phyloP scores from a whole-genome alignment of 2,113 vertebrate genomes.

The Fregetta grallaria region DNA sequence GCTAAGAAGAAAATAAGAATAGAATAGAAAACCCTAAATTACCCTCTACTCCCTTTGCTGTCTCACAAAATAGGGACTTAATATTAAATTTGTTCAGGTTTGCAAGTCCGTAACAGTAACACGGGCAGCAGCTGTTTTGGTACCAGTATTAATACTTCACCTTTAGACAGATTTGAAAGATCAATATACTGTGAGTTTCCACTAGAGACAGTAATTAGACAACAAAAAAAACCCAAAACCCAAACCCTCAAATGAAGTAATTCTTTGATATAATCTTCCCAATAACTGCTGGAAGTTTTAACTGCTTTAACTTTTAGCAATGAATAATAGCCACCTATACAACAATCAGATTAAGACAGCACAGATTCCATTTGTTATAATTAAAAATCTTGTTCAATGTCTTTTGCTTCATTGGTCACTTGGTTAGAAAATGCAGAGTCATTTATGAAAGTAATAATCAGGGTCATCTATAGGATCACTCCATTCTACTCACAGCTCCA shows the following conservation, averaged over 20 bases:
- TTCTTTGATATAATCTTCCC: not conserved
- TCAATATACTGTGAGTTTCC: not conserved
- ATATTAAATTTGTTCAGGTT: not conserved
- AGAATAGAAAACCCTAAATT: not conserved
- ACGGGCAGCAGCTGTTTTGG: not conserved
- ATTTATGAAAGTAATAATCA: constrained; percentile 27
- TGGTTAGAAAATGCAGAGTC: constrained; percentile 2
- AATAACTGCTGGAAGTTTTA: constrained; percentile 8
- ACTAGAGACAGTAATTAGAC: not conserved
- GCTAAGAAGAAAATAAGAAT: not conserved
- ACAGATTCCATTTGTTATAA: constrained; percentile 26
- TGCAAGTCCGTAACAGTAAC: not conserved
- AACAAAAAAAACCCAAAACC: not conserved
- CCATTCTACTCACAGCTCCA: not conserved
- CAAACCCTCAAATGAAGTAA: not conserved
- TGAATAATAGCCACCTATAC: constrained; percentile 14
- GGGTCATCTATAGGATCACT: not conserved
- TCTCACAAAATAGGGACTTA: not conserved
- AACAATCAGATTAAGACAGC: not conserved
- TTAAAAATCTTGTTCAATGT: constrained; percentile 41
- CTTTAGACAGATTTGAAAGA: not conserved
- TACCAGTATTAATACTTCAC: not conserved
- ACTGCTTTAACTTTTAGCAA: constrained; percentile 32
- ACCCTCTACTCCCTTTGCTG: not conserved
- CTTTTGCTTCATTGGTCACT: constrained; percentile 8